A percentile compares a stretch with the other conserved stretches of the same genome.
phyloP scores from a whole-genome alignment of 2,888 invertebrate species.

The Spodoptera exigua region DNA sequence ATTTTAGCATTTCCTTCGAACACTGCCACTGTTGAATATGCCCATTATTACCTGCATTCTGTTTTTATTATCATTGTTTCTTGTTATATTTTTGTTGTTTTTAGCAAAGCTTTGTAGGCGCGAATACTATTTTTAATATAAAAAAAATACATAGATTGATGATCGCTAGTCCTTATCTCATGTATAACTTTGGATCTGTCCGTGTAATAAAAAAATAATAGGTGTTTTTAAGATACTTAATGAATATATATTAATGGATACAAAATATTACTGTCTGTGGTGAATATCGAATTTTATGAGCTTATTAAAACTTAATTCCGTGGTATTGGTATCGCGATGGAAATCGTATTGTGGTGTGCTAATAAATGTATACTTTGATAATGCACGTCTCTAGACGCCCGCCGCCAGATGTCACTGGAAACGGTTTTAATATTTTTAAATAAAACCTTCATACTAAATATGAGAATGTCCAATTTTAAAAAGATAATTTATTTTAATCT shows the following conservation, averaged over 20 bases:
- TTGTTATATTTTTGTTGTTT: constrained; percentile 79
- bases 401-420: constrained; percentile 24
- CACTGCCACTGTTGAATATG: constrained; percentile 76
- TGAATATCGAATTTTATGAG: constrained; percentile 89
- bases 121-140: constrained; percentile 68
- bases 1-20: constrained; percentile 61
- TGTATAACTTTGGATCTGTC: constrained; percentile 85
- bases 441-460: constrained; percentile 19
- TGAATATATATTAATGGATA: constrained; percentile 67
- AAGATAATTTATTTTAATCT: constrained; percentile 16
- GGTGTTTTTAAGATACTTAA: constrained; percentile 82
- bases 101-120: constrained; percentile 80
- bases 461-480: constrained; percentile 50
- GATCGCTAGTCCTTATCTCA: constrained; percentile 84
- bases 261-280: constrained; percentile 86
- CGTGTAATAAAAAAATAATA: constrained; percentile 70
- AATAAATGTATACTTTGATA: constrained; percentile 70
- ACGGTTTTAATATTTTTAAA: constrained; percentile 13
- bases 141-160: constrained; percentile 66
- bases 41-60: constrained; percentile 67
- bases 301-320: constrained; percentile 87
- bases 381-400: constrained; percentile 70
- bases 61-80: constrained; percentile 79
- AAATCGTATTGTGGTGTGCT: constrained; percentile 67
- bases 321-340: constrained; percentile 74